phyloP scores from a whole-genome alignment of 2,797 vertebrate species.

The Danio kyathit region DNA sequence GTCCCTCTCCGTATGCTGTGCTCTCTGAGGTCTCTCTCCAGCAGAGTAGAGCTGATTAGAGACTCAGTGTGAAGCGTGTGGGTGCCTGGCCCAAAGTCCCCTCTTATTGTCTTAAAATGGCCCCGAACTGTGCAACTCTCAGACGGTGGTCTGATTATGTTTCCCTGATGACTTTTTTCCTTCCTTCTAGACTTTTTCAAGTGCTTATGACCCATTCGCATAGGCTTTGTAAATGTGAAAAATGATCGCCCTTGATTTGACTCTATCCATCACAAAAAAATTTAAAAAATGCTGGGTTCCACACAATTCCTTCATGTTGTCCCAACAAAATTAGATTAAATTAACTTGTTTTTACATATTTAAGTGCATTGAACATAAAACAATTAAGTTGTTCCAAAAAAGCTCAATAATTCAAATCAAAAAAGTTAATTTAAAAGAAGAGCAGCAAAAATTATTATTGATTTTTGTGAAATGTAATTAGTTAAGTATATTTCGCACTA shows the following conservation, averaged over 20 bases:
- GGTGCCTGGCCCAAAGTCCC: slow-evolving; percentile 61
- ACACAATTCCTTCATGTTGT: too few relatives aligned
- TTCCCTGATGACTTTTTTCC: slow-evolving; percentile 29
- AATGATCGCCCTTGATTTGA: slow-evolving; percentile 53
- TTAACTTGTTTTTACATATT: too few relatives aligned
- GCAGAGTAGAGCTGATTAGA: slow-evolving; percentile 60
- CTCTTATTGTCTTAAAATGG: slow-evolving; percentile 53
- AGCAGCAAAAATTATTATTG: too few relatives aligned
- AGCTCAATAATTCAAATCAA: too few relatives aligned
- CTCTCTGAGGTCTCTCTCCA: slow-evolving; percentile 60
- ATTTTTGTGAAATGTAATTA: too few relatives aligned
- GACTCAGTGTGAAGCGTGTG: slow-evolving; percentile 58
- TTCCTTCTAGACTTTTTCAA: slow-evolving; percentile 28
- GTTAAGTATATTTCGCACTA: too few relatives aligned
- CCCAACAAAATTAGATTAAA: too few relatives aligned
- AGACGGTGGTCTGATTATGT: slow-evolving; percentile 46
- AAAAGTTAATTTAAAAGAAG: too few relatives aligned
- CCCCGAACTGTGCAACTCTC: slow-evolving; percentile 35
- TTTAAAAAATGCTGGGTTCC: too few relatives aligned
- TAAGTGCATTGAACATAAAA: too few relatives aligned
- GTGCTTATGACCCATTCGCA: slow-evolving; percentile 28
- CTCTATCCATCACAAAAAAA: slow-evolving; percentile 55
- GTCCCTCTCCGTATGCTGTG: slow-evolving; percentile 54
- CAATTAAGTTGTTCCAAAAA: too few relatives aligned
- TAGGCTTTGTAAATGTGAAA: slow-evolving; percentile 3